These are phyloP conservation scores for Hippoglossus hippoglossus DNA, from an alignment of 2,797 vertebrate genomes.

Conservation along the genomic window DNA sequence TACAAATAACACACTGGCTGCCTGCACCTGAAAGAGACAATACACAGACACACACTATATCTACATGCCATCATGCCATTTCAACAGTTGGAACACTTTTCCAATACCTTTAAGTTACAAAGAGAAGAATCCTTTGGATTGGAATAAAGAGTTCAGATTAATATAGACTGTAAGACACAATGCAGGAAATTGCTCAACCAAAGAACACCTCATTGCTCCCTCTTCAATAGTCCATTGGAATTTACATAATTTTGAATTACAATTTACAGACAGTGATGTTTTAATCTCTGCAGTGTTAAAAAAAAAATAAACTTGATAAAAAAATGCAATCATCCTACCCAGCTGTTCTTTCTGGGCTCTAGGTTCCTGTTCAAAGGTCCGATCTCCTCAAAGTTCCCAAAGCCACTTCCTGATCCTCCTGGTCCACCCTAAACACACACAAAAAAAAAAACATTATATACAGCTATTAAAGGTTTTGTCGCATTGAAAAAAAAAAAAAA, in stretches of 20 bases:
- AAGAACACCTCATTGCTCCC: too few species aligned
- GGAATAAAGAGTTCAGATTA: too few species aligned
- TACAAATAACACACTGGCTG: slow-evolving; percentile 92
- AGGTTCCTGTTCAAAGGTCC: slow-evolving; percentile 89
- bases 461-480: too few species aligned
- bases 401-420: slow-evolving; percentile 93
- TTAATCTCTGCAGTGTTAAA: not conserved
- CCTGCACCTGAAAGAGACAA: slow-evolving; percentile 82
- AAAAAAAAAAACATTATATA: not conserved
- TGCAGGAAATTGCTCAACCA: too few species aligned
- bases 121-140: not conserved
- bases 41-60: slow-evolving; percentile 13
- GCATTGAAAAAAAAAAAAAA: too few species aligned
- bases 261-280: too few species aligned
- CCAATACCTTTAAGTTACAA: not conserved
- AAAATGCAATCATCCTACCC: slow-evolving; percentile 81
- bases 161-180: too few species aligned
- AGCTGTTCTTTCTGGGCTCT: slow-evolving; percentile 88
- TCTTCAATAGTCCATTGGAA: too few species aligned
- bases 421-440: slow-evolving; percentile 89
- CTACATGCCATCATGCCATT: not conserved
- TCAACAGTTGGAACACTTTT: not conserved
- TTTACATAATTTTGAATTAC: too few species aligned
- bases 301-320: not conserved
- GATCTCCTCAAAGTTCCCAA: slow-evolving; percentile 97